These are phyloP conservation scores for Callithrix jacchus DNA, from an alignment of 2,113 vertebrate species.

Conservation along the genomic window DNA sequence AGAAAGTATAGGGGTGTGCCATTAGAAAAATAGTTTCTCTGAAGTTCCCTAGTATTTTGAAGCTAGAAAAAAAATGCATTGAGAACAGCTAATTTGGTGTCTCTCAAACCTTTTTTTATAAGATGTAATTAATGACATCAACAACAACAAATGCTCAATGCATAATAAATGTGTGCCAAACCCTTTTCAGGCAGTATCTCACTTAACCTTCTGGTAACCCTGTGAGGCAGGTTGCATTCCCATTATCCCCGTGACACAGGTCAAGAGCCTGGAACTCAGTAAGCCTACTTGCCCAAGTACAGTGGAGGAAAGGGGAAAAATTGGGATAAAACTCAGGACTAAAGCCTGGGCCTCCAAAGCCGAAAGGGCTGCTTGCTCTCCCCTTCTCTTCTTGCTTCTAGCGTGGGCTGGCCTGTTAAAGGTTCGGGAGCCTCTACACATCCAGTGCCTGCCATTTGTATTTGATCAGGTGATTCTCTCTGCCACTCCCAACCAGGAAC, in stretches of 20 bases:
- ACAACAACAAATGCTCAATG: fast-evolving
- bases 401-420: fast-evolving
- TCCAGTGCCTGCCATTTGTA: fast-evolving
- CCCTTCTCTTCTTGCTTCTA: not conserved
- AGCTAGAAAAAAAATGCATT: not conserved
- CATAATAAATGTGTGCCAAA: too few species aligned
- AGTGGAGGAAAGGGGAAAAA: not conserved
- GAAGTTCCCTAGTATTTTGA: not conserved
- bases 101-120: not conserved
- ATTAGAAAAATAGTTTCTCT: not conserved
- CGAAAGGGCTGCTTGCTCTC: not conserved
- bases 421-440: fast-evolving
- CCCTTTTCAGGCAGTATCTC: not conserved
- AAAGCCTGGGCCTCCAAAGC: not conserved
- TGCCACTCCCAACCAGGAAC: not conserved
- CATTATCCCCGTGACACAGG: not conserved
- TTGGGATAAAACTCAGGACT: not conserved
- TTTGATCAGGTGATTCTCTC: too few species aligned
- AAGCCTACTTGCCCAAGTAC: not conserved
- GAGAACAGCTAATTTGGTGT: not conserved
- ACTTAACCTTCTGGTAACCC: not conserved
- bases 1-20: not conserved
- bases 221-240: not conserved
- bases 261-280: not conserved
- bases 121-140: not conserved